phyloP scores from a whole-genome alignment of 1,140 invertebrate species.

The Eriosoma lanigerum region DNA sequence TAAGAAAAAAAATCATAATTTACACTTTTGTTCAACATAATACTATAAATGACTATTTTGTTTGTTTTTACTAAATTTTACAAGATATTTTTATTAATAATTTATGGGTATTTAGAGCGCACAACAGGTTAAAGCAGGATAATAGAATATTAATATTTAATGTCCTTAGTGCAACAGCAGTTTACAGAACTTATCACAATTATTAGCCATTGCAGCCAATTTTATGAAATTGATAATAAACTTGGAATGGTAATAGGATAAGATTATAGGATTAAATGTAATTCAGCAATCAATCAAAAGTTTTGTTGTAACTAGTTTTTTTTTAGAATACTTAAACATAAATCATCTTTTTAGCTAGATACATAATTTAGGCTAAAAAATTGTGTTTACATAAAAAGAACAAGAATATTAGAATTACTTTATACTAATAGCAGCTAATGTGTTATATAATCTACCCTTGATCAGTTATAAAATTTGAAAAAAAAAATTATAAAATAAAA shows the following conservation, averaged over 20 bases:
- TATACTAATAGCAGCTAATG: constrained; percentile 23
- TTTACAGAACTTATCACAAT: background rate
- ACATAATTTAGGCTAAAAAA: background rate
- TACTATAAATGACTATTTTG: background rate
- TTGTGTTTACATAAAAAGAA: constrained; percentile 9
- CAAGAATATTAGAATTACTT: constrained; percentile 2
- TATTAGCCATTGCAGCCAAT: constrained; percentile 8
- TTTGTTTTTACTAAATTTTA: background rate
- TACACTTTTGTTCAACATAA: background rate
- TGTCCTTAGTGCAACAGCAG: background rate
- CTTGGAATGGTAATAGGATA: background rate
- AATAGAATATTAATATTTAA: background rate
- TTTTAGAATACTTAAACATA: background rate
- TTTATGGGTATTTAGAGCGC: background rate
- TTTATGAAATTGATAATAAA: constrained; percentile 1
- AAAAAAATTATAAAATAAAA: constrained; percentile 44
- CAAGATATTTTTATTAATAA: background rate
- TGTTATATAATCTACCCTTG: background rate
- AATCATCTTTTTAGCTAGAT: background rate
- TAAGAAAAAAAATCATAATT: constrained; percentile 7
- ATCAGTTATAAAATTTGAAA: constrained; percentile 45
- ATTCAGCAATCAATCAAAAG: background rate
- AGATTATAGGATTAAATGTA: background rate
- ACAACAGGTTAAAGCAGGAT: background rate
- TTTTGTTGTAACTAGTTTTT: background rate